phyloP scores from a whole-genome alignment of 1,140 invertebrate genomes.

The Stenopsyche tienmushanensis region DNA sequence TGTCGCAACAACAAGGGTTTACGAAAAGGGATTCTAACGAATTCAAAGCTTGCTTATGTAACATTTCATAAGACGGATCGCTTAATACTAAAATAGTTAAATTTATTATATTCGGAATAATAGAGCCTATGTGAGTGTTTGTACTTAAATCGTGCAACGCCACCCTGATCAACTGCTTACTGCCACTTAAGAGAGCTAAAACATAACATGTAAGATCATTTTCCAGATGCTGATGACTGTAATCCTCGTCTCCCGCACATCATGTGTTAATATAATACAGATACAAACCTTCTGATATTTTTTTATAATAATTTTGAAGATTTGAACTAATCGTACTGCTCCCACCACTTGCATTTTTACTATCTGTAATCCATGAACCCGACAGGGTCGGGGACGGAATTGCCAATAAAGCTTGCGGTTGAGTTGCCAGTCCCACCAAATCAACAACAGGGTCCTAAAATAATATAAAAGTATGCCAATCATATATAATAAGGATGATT shows the following conservation, averaged over 20 bases:
- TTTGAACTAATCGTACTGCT: constrained; percentile 48
- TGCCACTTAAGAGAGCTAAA: constrained; percentile 53
- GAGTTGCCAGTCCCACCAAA: constrained; percentile 48
- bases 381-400: constrained; percentile 48
- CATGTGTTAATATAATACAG: too few relatives aligned
- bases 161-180: constrained; percentile 49
- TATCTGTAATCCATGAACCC: constrained; percentile 53
- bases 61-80: constrained; percentile 41
- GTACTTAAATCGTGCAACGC: constrained; percentile 53
- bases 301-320: constrained; percentile 54
- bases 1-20: constrained; percentile 54
- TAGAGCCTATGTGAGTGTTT: constrained; percentile 53
- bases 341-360: constrained; percentile 47
- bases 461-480: constrained; percentile 34
- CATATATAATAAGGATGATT: too few relatives aligned
- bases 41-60: constrained; percentile 52
- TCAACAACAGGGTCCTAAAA: constrained; percentile 49
- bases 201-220: constrained; percentile 39
- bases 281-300: constrained; percentile 51
- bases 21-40: constrained; percentile 54
- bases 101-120: constrained; percentile 55
- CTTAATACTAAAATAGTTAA: constrained; percentile 52
- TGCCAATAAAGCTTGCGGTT: constrained; percentile 48
- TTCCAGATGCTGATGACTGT: too few relatives aligned
- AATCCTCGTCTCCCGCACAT: too few relatives aligned